Evolutionary conservation across 2,797 vertebrate genomes (phyloP), one percentile per base, ranked within the genome.

Genomic region (Sandelia bainsii): DNA sequence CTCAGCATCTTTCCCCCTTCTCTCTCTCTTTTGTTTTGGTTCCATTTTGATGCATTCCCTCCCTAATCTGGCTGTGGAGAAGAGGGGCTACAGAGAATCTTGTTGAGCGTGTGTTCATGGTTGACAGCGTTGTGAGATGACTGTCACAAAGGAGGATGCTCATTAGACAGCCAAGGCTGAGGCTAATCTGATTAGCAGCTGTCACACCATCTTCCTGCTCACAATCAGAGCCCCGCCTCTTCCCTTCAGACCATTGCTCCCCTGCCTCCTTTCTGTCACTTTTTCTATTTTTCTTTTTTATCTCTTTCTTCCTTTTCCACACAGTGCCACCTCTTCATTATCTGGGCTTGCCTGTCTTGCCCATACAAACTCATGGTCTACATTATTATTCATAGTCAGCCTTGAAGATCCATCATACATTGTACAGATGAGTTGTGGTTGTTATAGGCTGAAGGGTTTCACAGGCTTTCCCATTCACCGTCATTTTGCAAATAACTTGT

Each of bases 111-210:
- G 87, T 81, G 84, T 93, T 92, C 92, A 93, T 89, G 93, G 89
- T 89, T 90, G 91, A 91, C 87, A 70, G 88, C 79, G 80, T 87
- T 81, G 84, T 77, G 89, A 93, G 93, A 93, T 90, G 90, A 93
- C 89, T 88, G 92, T 92, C 92, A 94, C 93, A 93, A 93, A 92
- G 91, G 83, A 92, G 84, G 87, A 87, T 83, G 87, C 93, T 95
- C 93, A 95, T 95, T 95, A 95, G 92, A 91, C 91, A 89, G 92
- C 92, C 90, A 79, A 81, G 90, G 87, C 91, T 90, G 88, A 85
- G 85, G 89, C 89, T 93, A 94, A 95, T 94, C 94, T 94, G 94
- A 94, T 95, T 94, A 94, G 88, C 93, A 94, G 91, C 91, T 93
- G 93, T 94, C 93, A 94, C 88, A 91, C 80, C 63, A 60, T 83